Evolutionary conservation across 2,797 vertebrate genomes (phyloP), one percentile per base, ranked within the genome.

Genomic region (Knipowitschia caucasica): DNA sequence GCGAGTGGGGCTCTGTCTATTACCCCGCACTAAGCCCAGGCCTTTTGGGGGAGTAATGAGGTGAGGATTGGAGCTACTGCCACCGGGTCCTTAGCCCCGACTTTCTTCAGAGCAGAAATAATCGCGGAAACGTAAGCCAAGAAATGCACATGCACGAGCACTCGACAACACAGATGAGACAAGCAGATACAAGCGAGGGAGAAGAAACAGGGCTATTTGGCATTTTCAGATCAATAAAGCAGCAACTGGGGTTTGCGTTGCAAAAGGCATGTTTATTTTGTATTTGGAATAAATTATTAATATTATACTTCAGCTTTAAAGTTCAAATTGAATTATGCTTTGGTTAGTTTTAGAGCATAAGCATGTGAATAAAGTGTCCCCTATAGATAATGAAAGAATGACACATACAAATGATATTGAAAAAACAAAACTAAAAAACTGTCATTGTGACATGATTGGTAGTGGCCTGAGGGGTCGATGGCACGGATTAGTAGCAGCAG

Each of bases 11-110:
- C 73, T 83, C 80, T 86, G 86, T 89, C 90, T 90, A 88, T 89
- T 89, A 90, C 77, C 77, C 80, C 54, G 80, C 70, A 73, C 81
- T 89, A 88, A 88, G 86, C 83, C 81, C 55, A 53, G 76, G 84
- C 81, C 81, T 86, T 87, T 87, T 86, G 84, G 85, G 86, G 78
- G 81, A 83, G 81, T 85, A 86, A 87, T 86, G 82, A 87, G 85
- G 86, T 84, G 83, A 80, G 75, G 78, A 83, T 82, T 85, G 81
- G 69, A 71, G 71, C 77, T 75, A 69, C 78, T 70, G 78, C 79
- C 62, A 71, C 64, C 52, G 53, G 69, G 71, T 82, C 67, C 71
- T 76, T 45, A 72, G 71, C 66, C 62, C 34, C 36, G 52, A 73
- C 67, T 75, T 78, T 75, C 69, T 75, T 64, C 33, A 31, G 67